phyloP scores from a whole-genome alignment of 2,113 vertebrate species.

The Xerus inauris region DNA sequence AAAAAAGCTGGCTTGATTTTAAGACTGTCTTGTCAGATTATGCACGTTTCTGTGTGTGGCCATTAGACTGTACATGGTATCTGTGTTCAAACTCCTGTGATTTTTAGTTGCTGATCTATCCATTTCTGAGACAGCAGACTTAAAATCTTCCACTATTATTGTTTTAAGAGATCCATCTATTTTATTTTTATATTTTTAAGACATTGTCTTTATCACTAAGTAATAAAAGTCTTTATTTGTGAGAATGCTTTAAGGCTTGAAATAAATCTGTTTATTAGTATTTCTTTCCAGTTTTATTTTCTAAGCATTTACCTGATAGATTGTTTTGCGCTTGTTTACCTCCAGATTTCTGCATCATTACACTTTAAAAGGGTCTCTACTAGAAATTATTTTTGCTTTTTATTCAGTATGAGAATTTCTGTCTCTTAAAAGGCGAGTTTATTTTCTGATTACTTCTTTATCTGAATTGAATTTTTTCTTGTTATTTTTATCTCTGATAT shows the following conservation, averaged over 20 bases:
- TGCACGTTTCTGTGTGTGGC: not conserved
- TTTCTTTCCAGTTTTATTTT: not conserved
- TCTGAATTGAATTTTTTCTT: not conserved
- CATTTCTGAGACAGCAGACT: not conserved
- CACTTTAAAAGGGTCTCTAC: not conserved
- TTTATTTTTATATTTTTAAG: not conserved
- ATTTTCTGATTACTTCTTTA: not conserved
- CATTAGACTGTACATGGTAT: not conserved
- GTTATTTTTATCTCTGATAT: not conserved
- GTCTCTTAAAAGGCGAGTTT: not conserved
- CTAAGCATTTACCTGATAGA: not conserved
- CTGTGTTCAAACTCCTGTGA: not conserved
- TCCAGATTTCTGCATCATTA: not conserved
- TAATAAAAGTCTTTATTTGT: not conserved
- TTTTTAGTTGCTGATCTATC: not conserved
- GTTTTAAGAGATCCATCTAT: not conserved
- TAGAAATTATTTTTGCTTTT: not conserved
- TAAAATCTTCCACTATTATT: not conserved
- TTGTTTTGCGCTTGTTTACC: not conserved
- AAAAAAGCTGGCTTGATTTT: no score
- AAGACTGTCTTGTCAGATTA: not conserved
- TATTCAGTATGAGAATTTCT: not conserved
- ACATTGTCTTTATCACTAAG: not conserved
- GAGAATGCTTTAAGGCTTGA: not conserved
- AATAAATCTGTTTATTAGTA: not conserved